Percentiles rank a stretch among this genome's conserved stretches.
Evolutionary conservation across 37 sponge, comb jelly and placozoan genomes (phyloP).

Genomic region (Crambe crambe): DNA sequence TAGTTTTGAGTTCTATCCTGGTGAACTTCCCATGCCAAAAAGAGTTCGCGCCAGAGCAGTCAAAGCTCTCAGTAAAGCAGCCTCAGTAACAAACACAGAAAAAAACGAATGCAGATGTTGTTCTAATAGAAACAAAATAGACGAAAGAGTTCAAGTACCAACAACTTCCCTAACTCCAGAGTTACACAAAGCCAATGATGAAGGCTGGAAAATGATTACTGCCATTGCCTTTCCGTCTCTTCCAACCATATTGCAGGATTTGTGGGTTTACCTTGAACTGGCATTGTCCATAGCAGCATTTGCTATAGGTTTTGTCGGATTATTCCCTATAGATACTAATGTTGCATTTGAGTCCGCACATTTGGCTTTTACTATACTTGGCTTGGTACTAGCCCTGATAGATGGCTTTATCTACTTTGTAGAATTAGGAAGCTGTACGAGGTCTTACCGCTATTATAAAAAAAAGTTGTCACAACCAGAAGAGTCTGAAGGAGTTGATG

Average conservation of each 20-base stretch:
- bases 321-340: not conserved
- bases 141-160: not conserved
- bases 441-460: not conserved
- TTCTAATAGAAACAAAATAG: too few species aligned
- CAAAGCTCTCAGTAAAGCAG: not conserved
- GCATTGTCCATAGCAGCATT: constrained; percentile 28
- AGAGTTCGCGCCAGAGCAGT: not conserved
- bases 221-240: constrained; percentile 34
- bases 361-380: constrained; percentile 21
- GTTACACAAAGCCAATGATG: constrained; percentile 14
- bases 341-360: constrained; percentile 17
- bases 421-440: constrained; percentile 24
- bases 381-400: constrained; percentile 25
- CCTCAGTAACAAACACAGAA: not conserved
- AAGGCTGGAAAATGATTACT: constrained; percentile 36
- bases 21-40: not conserved
- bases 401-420: constrained; percentile 56
- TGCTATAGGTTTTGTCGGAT: constrained; percentile 6
- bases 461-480: too few species aligned
- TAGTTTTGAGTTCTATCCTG: not conserved
- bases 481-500: not conserved
- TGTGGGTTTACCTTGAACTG: constrained; percentile 55
- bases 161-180: constrained; percentile 19
- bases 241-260: constrained; percentile 29
- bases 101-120: not conserved